Percentiles rank a stretch among this genome's conserved stretches.
These are phyloP conservation scores for Cirrhinus molitorella DNA, from an alignment of 2,797 vertebrate species.

Conservation along the genomic window DNA sequence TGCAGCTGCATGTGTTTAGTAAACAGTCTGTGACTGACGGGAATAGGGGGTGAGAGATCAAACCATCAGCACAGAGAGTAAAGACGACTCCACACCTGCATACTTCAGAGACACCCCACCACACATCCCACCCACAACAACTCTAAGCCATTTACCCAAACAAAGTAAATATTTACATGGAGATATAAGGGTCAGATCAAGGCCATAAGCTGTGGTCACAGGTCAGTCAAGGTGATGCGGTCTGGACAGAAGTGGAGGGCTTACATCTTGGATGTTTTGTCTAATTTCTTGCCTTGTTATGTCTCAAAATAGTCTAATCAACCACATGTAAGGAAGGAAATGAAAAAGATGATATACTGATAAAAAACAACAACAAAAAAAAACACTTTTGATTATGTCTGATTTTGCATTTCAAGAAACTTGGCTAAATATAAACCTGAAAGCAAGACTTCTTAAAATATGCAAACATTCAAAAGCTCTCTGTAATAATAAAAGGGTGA, in stretches of 20 bases:
- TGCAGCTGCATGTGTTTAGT: slow-evolving; percentile 79
- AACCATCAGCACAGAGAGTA: slow-evolving; percentile 59
- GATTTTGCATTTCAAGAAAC: not conserved
- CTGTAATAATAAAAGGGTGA: not conserved
- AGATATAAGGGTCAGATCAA: slow-evolving; percentile 56
- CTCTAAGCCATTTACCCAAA: slow-evolving; percentile 49
- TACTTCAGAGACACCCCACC: slow-evolving; percentile 60
- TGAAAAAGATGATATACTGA: not conserved
- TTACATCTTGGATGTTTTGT: slow-evolving; percentile 28
- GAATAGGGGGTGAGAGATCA: slow-evolving; percentile 55
- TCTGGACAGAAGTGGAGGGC: not conserved
- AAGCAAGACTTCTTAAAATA: not conserved
- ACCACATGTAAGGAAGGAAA: not conserved
- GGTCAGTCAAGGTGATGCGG: slow-evolving; percentile 15
- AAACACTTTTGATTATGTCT: not conserved
- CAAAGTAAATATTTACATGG: slow-evolving; percentile 72
- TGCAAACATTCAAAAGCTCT: not conserved
- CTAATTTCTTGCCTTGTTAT: slow-evolving; percentile 14
- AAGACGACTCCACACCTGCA: slow-evolving; percentile 69
- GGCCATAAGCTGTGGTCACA: slow-evolving; percentile 35
- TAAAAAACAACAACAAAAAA: not conserved
- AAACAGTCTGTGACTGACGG: slow-evolving; percentile 71
- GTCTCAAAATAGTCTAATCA: slow-evolving; percentile 1
- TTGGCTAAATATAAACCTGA: not conserved
- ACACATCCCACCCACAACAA: slow-evolving; percentile 50